Evolutionary conservation across 2,797 vertebrate species (phyloP), one percentile per base, ranked within the genome.

Genomic region (Dicrostonyx torquatus): DNA sequence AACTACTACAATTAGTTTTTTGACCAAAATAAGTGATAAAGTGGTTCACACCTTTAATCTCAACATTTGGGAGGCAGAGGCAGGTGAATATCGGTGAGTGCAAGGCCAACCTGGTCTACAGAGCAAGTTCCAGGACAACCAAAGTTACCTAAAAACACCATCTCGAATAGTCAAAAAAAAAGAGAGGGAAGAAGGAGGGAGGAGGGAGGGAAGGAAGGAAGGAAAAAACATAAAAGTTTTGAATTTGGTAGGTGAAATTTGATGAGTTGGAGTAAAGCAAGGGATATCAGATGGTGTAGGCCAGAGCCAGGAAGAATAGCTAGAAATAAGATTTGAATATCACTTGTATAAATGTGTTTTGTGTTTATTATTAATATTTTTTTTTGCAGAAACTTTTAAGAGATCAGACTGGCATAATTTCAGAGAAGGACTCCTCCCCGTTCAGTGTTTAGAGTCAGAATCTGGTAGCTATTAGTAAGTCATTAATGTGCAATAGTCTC

Each of bases 21-120:
- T 90, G 62, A 91, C 77, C 93, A 64, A 88, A 87, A 26, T 66
- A 94, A 50, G 29, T n/a, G n/a, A 72, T 87, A 88, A 87, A 95
- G 68, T 31, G 29, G 26, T 29, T 2, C 62, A 64, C 12, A 64
- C 26, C 29, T 64, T 64, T 55, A 55, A 55, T 55, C 53, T 55
- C 53, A 55, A 55, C 53, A 55, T 20, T 18, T 20, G 17, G 53
- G 53, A 20, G 18, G 53, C 18, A 55, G 17, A 55, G 53, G 18
- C 53, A 20, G 53, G 53, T 55, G 53, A 20, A 55, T 20, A 17
- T 55, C 13, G 53, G 17, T 55, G 53, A 55, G 53, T 20, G 18
- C 53, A 55, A 20, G 53, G 53, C 53, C 53, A 55, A 7, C 53
- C 53, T 55, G 53, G 18, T 55, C 53, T 55, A 20, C 53, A 55